phyloP scores from a whole-genome alignment of 2,113 vertebrate genomes.

The Amia ocellicauda region DNA sequence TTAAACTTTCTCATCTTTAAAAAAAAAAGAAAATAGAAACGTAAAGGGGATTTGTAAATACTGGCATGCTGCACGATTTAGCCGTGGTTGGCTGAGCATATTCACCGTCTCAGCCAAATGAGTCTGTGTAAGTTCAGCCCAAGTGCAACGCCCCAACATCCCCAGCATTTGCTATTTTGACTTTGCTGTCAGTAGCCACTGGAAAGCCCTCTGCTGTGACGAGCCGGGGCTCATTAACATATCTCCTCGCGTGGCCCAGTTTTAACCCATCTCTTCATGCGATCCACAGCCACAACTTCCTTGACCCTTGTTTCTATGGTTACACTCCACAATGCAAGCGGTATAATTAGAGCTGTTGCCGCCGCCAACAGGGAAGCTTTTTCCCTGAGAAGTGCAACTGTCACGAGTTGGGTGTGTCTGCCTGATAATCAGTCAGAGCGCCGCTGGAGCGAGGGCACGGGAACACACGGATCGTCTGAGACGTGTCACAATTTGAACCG shows the following conservation, averaged over 20 bases:
- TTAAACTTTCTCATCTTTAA: not conserved
- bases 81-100: too few species aligned
- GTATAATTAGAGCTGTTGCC: conserved; percentile 8
- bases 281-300: not conserved
- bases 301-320: conserved; percentile 21
- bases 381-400: not conserved
- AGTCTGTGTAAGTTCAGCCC: not conserved
- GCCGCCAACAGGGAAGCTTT: not conserved
- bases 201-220: not conserved
- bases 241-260: not conserved
- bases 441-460: not conserved
- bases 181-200: not conserved
- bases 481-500: too few species aligned
- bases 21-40: not conserved
- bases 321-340: conserved; percentile 11
- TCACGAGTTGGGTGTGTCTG: not conserved
- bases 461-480: too few species aligned
- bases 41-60: not conserved
- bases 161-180: not conserved
- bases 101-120: not conserved
- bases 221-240: not conserved
- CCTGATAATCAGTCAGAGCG: not conserved
- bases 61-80: not conserved
- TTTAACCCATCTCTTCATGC: conserved; percentile 12
- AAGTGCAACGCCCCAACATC: not conserved